phyloP scores from a whole-genome alignment of 2,113 vertebrate genomes.

The Rhea pennata region DNA sequence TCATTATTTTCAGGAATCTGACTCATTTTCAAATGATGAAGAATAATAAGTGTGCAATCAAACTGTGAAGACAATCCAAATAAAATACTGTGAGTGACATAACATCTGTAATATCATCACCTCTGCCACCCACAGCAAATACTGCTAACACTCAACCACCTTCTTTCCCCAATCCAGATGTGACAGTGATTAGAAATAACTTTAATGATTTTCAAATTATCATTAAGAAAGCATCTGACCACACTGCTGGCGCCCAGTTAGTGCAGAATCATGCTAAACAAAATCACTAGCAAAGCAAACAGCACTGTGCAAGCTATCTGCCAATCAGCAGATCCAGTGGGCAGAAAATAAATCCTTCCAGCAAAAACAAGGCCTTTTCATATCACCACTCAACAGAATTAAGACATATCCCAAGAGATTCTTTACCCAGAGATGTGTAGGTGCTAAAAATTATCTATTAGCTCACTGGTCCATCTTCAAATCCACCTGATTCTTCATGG shows the following conservation, averaged over 20 bases:
- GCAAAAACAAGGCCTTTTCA: not conserved
- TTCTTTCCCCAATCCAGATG: not conserved
- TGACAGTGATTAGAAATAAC: not conserved
- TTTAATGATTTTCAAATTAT: not conserved
- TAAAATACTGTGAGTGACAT: not conserved
- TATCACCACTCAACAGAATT: not conserved
- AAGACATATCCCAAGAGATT: not conserved
- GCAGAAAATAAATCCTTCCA: not conserved
- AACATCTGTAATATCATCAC: not conserved
- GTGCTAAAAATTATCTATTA: not conserved
- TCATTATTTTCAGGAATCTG: not conserved
- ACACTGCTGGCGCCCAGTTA: not conserved
- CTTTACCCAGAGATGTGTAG: not conserved
- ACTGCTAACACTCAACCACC: not conserved
- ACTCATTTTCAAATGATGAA: not conserved
- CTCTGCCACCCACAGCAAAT: not conserved
- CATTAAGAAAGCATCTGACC: not conserved
- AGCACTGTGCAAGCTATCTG: rapidly evolving
- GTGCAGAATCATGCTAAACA: not conserved
- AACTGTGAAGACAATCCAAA: not conserved
- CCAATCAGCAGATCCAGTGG: not conserved
- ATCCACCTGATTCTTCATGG: not conserved
- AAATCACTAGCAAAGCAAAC: not conserved
- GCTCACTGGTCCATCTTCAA: not conserved
- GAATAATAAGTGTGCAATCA: not conserved